phyloP scores from a whole-genome alignment of 2,888 invertebrate genomes.

The Apoda limacodes region DNA sequence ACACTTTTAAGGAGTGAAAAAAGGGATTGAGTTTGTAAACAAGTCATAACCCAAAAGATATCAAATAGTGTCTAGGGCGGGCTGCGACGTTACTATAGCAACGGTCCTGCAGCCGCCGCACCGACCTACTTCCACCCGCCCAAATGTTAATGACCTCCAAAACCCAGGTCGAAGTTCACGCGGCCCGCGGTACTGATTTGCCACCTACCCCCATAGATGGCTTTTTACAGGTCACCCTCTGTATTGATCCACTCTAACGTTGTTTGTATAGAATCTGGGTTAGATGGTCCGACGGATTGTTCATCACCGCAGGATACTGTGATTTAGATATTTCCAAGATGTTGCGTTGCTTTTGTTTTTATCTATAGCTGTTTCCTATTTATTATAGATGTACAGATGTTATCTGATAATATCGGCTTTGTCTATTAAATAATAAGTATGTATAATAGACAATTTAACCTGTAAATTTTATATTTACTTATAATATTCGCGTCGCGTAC shows the following conservation, averaged over 20 bases:
- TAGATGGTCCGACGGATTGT: too few relatives aligned
- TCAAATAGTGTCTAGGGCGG: slow-evolving; percentile 27
- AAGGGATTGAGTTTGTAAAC: slow-evolving; percentile 22
- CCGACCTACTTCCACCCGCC: slow-evolving; percentile 56
- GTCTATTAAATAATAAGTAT: too few relatives aligned
- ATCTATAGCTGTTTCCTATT: too few relatives aligned
- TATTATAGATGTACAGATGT: too few relatives aligned
- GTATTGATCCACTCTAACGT: slow-evolving; percentile 55
- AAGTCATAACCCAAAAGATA: slow-evolving; percentile 16
- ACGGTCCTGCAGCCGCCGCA: slow-evolving; percentile 50
- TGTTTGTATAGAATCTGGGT: slow-evolving; percentile 51
- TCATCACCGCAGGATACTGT: too few relatives aligned
- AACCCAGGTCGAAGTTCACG: slow-evolving; percentile 68
- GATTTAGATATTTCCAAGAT: too few relatives aligned
- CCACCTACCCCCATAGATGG: slow-evolving; percentile 40
- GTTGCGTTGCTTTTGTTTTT: too few relatives aligned
- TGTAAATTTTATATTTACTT: too few relatives aligned
- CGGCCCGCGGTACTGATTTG: slow-evolving; percentile 56
- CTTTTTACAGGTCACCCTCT: slow-evolving; percentile 53
- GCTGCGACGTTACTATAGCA: slow-evolving; percentile 42
- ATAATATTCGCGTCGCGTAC: too few relatives aligned
- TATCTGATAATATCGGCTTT: too few relatives aligned
- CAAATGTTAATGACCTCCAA: slow-evolving; percentile 71
- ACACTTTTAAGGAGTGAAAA: slow-evolving; percentile 14
- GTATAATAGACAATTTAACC: too few relatives aligned